Conservation (phyloP, 2,888 invertebrate species). For the Amiota minor region DNA sequence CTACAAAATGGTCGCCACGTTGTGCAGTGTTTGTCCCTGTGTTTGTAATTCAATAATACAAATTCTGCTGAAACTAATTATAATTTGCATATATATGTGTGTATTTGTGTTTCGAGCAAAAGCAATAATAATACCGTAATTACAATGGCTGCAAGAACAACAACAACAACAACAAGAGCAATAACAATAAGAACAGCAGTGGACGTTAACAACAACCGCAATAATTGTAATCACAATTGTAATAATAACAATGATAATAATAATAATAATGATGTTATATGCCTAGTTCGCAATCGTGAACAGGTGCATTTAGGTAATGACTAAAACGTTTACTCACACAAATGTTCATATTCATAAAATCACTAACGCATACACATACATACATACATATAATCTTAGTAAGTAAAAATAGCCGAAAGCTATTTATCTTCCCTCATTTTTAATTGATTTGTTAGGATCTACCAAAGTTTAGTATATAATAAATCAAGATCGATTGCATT, state of each 20-base stretch:
- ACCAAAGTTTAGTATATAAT: too few species aligned
- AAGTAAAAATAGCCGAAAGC: slow-evolving; percentile 1
- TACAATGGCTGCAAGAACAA: slow-evolving; percentile 7
- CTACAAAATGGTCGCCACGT: too few species aligned
- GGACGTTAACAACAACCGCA: slow-evolving; percentile 1
- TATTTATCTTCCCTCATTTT: not conserved
- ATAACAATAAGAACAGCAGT: slow-evolving; percentile 10
- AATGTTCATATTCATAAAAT: not conserved
- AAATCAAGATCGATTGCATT: not conserved
- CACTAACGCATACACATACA: not conserved
- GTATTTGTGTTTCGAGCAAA: not conserved
- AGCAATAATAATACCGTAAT: not conserved
- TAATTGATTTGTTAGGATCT: not conserved
- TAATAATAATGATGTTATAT: slow-evolving; percentile 1
- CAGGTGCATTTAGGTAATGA: not conserved
- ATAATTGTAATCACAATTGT: not conserved
- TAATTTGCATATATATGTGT: slow-evolving; percentile 35
- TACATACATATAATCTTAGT: not conserved
- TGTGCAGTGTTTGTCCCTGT: slow-evolving; percentile 21
- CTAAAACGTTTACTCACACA: too few species aligned
- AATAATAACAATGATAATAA: slow-evolving; percentile 7
- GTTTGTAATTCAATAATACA: slow-evolving; percentile 40
- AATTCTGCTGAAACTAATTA: slow-evolving; percentile 45
- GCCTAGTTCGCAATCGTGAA: not conserved
- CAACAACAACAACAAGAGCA: slow-evolving; percentile 23